Percentiles rank a stretch among this genome's conserved stretches.
Conservation (phyloP, 2,888 invertebrate species). For the Plebejus melissa region DNA sequence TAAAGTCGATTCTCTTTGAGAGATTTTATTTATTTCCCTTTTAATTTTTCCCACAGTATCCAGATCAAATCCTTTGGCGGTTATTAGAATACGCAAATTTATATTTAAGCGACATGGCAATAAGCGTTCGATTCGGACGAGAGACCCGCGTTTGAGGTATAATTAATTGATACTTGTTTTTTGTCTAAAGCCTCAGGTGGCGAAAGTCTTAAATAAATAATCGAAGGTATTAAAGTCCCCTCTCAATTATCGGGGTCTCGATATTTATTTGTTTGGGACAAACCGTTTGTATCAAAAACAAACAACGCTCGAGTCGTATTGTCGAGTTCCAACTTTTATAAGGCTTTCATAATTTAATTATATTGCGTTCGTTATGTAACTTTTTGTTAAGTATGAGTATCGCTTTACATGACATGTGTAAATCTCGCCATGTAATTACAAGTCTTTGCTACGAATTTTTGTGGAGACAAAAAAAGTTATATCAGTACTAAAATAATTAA, state of each 20-base stretch:
- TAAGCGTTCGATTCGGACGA: slow-evolving; percentile 39
- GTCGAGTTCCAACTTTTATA: slow-evolving; percentile 41
- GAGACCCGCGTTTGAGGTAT: slow-evolving; percentile 28
- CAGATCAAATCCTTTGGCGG: slow-evolving; percentile 31
- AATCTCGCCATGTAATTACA: background rate
- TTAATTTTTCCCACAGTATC: slow-evolving; percentile 25
- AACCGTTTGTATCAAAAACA: slow-evolving; percentile 36
- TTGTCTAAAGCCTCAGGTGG: slow-evolving; percentile 64
- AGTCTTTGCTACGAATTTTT: background rate
- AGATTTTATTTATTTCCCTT: slow-evolving; percentile 23
- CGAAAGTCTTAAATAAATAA: slow-evolving; percentile 70
- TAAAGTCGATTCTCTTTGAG: slow-evolving; percentile 30
- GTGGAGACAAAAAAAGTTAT: background rate
- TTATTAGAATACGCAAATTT: slow-evolving; percentile 27
- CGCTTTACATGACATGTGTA: background rate
- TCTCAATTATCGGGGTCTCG: slow-evolving; percentile 58
- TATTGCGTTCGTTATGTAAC: background rate
- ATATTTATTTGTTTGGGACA: slow-evolving; percentile 41
- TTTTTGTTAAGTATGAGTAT: background rate
- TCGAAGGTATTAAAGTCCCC: slow-evolving; percentile 64
- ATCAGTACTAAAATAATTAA: background rate
- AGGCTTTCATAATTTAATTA: slow-evolving; percentile 10
- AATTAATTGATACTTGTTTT: slow-evolving; percentile 59
- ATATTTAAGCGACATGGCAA: background rate
- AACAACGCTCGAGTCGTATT: slow-evolving; percentile 17